phyloP scores from a whole-genome alignment of 2,797 vertebrate genomes.

The Syncerus caffer region DNA sequence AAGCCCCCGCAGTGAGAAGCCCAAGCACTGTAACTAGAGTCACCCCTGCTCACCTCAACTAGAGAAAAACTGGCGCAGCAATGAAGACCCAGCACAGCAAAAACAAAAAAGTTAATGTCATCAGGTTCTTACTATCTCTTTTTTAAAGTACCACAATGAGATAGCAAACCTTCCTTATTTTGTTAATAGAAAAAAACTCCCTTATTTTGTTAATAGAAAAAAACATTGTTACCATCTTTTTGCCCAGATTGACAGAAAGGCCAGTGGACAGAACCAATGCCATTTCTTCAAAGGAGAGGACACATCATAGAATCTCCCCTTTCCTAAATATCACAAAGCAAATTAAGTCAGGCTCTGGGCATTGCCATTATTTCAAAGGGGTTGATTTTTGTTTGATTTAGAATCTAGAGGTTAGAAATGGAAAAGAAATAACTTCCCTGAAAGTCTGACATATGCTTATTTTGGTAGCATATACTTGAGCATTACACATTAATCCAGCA shows the following conservation, averaged over 20 bases:
- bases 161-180: neutral
- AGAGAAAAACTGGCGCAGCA: neutral
- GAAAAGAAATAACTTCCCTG: neutral
- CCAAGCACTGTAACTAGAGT: neutral
- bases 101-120: neutral
- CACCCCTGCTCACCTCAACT: neutral
- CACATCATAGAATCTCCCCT: neutral
- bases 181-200: neutral
- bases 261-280: neutral
- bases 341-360: neutral
- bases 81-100: neutral
- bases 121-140: neutral
- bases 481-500: neutral
- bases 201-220: constrained; percentile 25
- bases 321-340: neutral
- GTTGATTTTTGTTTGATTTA: constrained; percentile 23
- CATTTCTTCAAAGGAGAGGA: neutral
- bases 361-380: neutral
- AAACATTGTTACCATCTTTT: neutral
- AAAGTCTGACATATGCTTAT: neutral
- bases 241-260: neutral
- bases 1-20: neutral
- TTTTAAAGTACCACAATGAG: neutral
- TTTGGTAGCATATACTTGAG: neutral
- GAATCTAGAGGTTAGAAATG: neutral